Evolutionary conservation across 2,888 invertebrate genomes (phyloP).

Genomic region (Oegoconia quadripuncta): DNA sequence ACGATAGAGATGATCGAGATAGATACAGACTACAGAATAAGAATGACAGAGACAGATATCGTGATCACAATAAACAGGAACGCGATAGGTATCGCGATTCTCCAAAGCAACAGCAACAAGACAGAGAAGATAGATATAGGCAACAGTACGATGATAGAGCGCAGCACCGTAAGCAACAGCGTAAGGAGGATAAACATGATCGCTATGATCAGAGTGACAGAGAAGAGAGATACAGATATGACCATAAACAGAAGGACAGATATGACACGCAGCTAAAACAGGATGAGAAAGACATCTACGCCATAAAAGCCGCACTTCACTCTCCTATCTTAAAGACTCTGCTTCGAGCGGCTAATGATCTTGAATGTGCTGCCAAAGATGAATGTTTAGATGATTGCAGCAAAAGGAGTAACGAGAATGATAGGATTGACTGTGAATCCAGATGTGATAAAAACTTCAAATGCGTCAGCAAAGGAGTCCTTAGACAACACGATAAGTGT

Average conservation of each 20-base stretch:
- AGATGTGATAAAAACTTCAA: too few species aligned
- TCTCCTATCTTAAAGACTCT: neutral
- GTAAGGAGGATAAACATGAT: too few species aligned
- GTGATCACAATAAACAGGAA: neutral
- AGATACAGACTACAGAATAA: neutral
- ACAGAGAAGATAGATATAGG: neutral
- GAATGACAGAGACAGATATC: neutral
- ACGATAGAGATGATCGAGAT: neutral
- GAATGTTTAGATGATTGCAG: slow-evolving; percentile 31
- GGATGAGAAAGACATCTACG: neutral
- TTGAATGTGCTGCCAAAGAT: slow-evolving; percentile 24
- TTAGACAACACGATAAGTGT: too few species aligned
- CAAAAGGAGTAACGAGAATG: too few species aligned
- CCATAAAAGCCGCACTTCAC: neutral
- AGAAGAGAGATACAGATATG: neutral
- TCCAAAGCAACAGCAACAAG: too few species aligned
- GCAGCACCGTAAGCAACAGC: too few species aligned
- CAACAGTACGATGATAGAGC: neutral
- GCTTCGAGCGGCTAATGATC: slow-evolving; percentile 15
- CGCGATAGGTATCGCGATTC: too few species aligned
- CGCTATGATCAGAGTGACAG: neutral
- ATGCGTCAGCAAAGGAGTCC: too few species aligned
- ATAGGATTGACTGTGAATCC: too few species aligned
- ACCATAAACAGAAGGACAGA: neutral
- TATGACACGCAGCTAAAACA: neutral